Conservation (phyloP, 1,140 invertebrate species). For the Akabosia matsudoensis region DNA sequence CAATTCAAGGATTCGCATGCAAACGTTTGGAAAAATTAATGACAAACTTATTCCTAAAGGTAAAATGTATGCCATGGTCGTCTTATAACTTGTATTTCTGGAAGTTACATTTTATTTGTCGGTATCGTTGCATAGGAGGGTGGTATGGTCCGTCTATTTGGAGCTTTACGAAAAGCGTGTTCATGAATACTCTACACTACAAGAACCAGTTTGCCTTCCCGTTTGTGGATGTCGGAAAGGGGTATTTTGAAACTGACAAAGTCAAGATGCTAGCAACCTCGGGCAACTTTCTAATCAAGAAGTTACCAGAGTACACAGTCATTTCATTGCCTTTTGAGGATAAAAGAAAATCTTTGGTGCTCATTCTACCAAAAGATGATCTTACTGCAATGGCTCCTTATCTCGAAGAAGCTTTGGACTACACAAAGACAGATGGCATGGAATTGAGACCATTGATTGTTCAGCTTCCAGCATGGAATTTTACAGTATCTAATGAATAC, state of each 20-base stretch:
- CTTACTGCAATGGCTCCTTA: conserved; percentile 21
- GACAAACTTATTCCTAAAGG: conserved; percentile 35
- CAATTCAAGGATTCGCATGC: conserved; percentile 27
- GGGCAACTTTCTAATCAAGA: conserved; percentile 27
- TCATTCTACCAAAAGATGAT: conserved; percentile 31
- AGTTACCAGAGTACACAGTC: conserved; percentile 29
- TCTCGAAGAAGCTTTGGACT: conserved; percentile 25
- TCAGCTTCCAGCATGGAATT: conserved; percentile 31
- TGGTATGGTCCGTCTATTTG: conserved; percentile 34
- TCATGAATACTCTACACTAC: conserved; percentile 31
- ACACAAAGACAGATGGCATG: conserved; percentile 25
- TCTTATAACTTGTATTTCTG: neutral
- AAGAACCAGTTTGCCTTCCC: conserved; percentile 32
- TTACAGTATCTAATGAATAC: conserved; percentile 31
- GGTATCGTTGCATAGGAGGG: conserved; percentile 12
- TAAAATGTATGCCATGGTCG: too few relatives aligned
- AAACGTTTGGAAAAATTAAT: conserved; percentile 34
- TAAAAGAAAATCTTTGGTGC: conserved; percentile 24
- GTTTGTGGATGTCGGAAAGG: conserved; percentile 30
- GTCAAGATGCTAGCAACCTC: conserved; percentile 30
- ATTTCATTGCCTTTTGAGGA: conserved; percentile 33
- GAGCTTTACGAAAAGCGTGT: conserved; percentile 31
- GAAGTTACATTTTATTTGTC: neutral
- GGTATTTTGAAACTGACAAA: conserved; percentile 25
- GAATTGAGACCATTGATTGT: conserved; percentile 26